Evolutionary conservation across 2,113 vertebrate genomes (phyloP), one percentile per base, ranked within the genome.

Genomic region (Rana temporaria): DNA sequence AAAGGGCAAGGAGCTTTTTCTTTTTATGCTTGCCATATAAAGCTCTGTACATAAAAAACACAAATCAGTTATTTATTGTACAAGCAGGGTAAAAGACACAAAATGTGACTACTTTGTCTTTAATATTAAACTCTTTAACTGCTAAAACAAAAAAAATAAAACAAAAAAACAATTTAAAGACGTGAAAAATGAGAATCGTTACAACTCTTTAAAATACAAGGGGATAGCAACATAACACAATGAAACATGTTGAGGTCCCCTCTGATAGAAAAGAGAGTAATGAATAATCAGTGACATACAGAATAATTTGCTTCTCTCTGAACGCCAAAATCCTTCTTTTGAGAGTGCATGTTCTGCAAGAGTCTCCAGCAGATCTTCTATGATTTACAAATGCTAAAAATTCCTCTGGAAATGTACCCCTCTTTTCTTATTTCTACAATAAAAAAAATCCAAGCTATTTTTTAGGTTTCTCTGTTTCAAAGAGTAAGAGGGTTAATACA

Each of bases 31-130:
- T 86, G 90, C 89, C 90, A 94, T 88, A 91, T 84, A 91, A 84
- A 89, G 77, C 89, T 90, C 87, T 90, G 89, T 88, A 92, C 91
- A 92, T 91, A 38, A 38, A 38, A 90, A 92, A 91, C 89, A 90
- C 91, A 90, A 82, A 74, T 87, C 85, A 85, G 91, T 89, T 86
- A 91, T 87, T 90, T 90, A 86, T 88, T 88, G 91, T 91, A 93
- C 93, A 93, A 87, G 92, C 91, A 92, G 89, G 90, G 89, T 91
- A 86, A 91, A 92, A 87, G 88, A 94, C 88, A 94, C 91, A 90
- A 93, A 82, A 88, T 87, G 82, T 60, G 89, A 83, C 88, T 90
- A 91, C 86, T 87, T 91, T 91, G 85, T 88, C 63, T 82, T 68
- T 69, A 80, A 82, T 82, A 82, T 75, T 82, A 90, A 92, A 87